phyloP scores from a whole-genome alignment of 2,797 vertebrate genomes.

The Macroramphosus scolopax region DNA sequence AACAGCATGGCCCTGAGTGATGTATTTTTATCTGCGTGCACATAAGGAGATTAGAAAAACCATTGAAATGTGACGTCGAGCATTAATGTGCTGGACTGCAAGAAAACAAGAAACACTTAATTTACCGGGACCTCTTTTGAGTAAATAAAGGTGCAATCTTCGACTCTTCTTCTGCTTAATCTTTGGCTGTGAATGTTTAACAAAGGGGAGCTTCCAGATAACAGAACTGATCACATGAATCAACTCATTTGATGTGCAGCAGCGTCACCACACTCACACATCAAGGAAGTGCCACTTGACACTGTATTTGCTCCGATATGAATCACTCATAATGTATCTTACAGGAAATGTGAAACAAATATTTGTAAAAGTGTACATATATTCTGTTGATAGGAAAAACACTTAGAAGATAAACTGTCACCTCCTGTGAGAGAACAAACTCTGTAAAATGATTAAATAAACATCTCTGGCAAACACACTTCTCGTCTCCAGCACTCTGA shows the following conservation, averaged over 20 bases:
- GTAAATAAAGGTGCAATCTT: background rate
- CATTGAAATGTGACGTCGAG: conserved; percentile 10
- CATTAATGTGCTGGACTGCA: conserved; percentile 12
- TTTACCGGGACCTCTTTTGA: conserved; percentile 1
- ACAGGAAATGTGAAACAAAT: conserved; percentile 19
- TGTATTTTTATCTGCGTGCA: conserved; percentile 30
- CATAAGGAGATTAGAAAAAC: conserved; percentile 32
- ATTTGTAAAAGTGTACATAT: conserved; percentile 59
- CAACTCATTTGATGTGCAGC: background rate
- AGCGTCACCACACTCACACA: background rate
- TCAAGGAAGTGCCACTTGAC: background rate
- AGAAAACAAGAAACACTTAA: too few species aligned
- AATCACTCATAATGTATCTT: conserved; percentile 27
- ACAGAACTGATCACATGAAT: too few species aligned
- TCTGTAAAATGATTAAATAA: conserved; percentile 58
- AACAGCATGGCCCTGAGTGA: conserved; percentile 31
- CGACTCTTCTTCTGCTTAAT: too few species aligned
- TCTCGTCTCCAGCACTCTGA: conserved; percentile 9
- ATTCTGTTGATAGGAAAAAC: conserved; percentile 43
- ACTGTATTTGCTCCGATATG: conserved; percentile 8
- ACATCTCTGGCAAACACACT: conserved; percentile 38
- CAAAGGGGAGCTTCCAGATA: too few species aligned
- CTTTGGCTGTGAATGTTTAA: too few species aligned
- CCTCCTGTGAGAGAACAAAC: conserved; percentile 29
- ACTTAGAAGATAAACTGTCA: conserved; percentile 16